Evolutionary conservation across 2,113 vertebrate genomes (phyloP), one percentile per base, ranked within the genome.

Genomic region (Camarhynchus parvulus): DNA sequence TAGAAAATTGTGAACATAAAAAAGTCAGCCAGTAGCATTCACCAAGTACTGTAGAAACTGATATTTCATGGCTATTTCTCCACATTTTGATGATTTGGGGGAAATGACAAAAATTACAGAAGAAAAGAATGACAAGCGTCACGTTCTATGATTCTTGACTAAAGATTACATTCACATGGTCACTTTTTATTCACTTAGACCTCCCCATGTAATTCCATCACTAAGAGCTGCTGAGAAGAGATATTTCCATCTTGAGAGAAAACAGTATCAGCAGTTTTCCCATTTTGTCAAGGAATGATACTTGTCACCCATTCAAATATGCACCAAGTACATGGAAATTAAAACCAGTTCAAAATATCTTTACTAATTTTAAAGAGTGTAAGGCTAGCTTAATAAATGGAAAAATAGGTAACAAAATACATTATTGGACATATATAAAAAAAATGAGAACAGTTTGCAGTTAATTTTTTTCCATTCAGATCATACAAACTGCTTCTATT

Each of bases 261-360:
- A 90, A 89, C 1, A 3, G 16, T 47, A 14, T 55, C 39, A 78
- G 44, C 62, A 77, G 73, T 78, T 94, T 50, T 93, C 58, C 68
- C 20, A 19, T 66, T 62, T 81, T 68, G 81, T 55, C 77, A 93
- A 89, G 80, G 76, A 94, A 90, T 92, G 73, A 93, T 75, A 67
- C 4, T 35, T 70, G 37, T 92, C 77, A 94, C 23, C 88, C 53
- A 63, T 76, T 88, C 74, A 87, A 1, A 0, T 61, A 83, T 83
- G 83, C 76, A 73, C 39, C 31, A 42, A 67, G 28, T 41, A 47
- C n/a, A 73, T 50, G 74, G 88, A 85, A 92, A 91, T 82, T 13
- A 83, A 75, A 56, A 35, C 44, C 35, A 42, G 59, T 52, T 87
- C 87, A 61, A 86, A 92, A 90, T 22, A 64, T 14, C 37, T 89